These are phyloP conservation scores for Acrocephalus kingi DNA, from an alignment of 2,113 vertebrate genomes.

Conservation along the genomic window DNA sequence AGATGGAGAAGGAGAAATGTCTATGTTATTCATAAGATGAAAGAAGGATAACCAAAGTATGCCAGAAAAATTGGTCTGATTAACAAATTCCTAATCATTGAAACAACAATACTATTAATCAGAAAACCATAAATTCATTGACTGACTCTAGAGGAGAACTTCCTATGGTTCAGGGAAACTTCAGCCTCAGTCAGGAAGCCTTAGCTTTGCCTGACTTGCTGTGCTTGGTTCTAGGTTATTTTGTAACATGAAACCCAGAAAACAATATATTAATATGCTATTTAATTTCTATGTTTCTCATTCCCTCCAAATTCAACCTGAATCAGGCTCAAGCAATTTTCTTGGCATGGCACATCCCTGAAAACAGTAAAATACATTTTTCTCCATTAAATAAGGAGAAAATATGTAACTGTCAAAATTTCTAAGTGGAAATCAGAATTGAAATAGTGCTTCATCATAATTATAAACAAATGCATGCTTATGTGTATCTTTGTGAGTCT, in stretches of 20 bases:
- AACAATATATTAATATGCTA: neutral
- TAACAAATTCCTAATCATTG: neutral
- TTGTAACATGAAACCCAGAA: neutral
- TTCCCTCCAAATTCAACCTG: neutral
- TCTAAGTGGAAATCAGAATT: slow-evolving; percentile 41
- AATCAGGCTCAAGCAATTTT: neutral
- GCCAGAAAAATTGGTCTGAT: neutral
- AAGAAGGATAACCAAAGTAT: neutral
- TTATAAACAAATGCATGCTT: neutral
- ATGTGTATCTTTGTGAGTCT: slow-evolving; percentile 28
- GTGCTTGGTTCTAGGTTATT: neutral
- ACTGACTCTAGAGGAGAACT: neutral
- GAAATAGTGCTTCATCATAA: slow-evolving; percentile 1
- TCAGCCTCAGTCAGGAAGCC: neutral
- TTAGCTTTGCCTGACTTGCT: neutral
- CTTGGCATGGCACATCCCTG: neutral
- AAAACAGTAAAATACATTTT: neutral
- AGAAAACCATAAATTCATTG: neutral
- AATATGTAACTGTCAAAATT: neutral
- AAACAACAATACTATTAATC: neutral
- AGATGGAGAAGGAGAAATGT: neutral
- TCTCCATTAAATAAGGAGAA: neutral
- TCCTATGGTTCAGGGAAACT: neutral
- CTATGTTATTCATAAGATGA: neutral
- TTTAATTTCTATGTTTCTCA: neutral